These are phyloP conservation scores for Rattus norvegicus DNA, from an alignment of 2,113 vertebrate genomes.

Conservation along the genomic window DNA sequence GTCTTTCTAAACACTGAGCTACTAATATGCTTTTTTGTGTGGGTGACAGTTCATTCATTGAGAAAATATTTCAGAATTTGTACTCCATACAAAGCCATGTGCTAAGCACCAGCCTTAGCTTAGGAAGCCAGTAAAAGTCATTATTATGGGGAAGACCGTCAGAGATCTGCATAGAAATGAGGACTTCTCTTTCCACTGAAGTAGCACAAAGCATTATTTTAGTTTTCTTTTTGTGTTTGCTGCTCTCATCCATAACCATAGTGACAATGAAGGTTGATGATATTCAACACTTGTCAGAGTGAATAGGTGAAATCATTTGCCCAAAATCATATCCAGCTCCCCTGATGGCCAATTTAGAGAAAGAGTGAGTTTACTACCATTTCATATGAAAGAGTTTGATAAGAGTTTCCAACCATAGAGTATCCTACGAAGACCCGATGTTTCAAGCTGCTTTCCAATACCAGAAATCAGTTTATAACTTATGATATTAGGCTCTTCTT, in stretches of 20 bases:
- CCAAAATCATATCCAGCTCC: not conserved
- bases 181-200: not conserved
- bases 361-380: not conserved
- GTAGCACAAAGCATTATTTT: not conserved
- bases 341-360: not conserved
- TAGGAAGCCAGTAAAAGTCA: conserved; percentile 31
- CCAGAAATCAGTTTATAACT: not conserved
- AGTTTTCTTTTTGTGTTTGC: conserved; percentile 1
- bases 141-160: not conserved
- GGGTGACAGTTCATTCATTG: conserved; percentile 48
- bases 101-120: not conserved
- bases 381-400: not conserved
- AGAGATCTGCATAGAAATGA: conserved; percentile 50
- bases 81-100: conserved; percentile 31
- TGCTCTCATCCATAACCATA: not conserved
- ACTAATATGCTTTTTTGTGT: conserved; percentile 49
- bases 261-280: not conserved
- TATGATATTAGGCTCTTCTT: not conserved
- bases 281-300: not conserved
- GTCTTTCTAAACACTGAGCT: conserved; percentile 58
- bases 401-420: not conserved
- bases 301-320: not conserved
- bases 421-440: not conserved
- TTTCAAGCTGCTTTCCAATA: not conserved
- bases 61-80: conserved; percentile 65